These are phyloP conservation scores for Cydia splendana DNA, from an alignment of 1,140 invertebrate species.

Conservation along the genomic window DNA sequence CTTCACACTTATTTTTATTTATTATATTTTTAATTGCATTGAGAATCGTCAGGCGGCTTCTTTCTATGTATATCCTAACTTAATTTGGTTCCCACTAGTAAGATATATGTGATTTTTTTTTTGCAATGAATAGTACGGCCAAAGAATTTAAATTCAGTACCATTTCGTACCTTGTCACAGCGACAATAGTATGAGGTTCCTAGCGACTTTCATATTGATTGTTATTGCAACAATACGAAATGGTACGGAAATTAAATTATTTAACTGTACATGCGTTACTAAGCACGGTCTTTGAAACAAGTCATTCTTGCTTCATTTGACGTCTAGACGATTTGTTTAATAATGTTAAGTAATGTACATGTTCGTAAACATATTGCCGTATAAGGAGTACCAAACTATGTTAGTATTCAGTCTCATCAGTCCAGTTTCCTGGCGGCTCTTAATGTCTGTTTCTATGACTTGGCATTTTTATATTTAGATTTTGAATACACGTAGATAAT, in stretches of 20 bases:
- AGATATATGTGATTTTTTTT: neutral
- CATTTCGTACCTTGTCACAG: no score
- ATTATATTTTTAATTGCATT: constrained; percentile 20
- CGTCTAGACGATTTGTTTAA: no score
- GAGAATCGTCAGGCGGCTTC: neutral
- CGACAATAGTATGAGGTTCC: no score
- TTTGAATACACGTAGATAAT: constrained; percentile 22
- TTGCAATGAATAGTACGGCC: neutral
- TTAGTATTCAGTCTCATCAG: neutral
- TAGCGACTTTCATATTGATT: no score
- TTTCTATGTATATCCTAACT: neutral
- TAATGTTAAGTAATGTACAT: no score
- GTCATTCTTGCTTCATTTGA: no score
- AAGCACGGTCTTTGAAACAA: no score
- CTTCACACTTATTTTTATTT: constrained; percentile 26
- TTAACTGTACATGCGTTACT: no score
- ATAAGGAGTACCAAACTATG: neutral
- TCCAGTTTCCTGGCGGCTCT: neutral
- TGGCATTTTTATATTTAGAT: constrained; percentile 32
- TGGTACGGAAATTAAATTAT: no score
- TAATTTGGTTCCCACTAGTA: neutral
- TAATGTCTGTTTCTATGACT: constrained; percentile 3
- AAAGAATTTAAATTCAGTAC: no score
- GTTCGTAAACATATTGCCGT: neutral
- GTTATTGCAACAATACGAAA: no score